Evolutionary conservation across 2,113 vertebrate species (phyloP).

Genomic region (Leucopternis melanops): DNA sequence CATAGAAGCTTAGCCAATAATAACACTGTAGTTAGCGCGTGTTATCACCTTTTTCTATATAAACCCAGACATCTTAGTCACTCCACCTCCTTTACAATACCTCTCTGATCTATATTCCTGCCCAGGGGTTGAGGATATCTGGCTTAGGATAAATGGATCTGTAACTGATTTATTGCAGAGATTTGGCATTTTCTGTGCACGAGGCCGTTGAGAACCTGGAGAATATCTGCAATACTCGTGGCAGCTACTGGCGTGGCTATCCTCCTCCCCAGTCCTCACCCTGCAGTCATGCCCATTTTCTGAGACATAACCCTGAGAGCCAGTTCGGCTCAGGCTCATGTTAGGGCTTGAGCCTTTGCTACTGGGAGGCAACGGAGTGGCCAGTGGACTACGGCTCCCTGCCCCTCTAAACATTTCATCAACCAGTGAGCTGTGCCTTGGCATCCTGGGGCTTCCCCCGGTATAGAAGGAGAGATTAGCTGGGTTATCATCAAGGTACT

Average conservation of each 20-base stretch:
- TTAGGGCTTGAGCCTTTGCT: conserved; percentile 77
- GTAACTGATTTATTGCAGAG: conserved; percentile 74
- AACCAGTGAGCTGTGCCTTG: conserved; percentile 74
- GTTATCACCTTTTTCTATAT: too few species aligned
- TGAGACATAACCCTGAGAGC: conserved; percentile 72
- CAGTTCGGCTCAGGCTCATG: conserved; percentile 68
- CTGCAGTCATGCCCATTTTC: conserved; percentile 76
- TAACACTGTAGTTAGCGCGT: too few species aligned
- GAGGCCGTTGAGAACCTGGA: conserved; percentile 59
- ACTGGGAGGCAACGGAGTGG: conserved; percentile 64
- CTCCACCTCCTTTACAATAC: conserved; percentile 58
- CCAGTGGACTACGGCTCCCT: conserved; percentile 66
- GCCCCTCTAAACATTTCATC: conserved; percentile 71
- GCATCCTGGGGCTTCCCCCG: conserved; percentile 69
- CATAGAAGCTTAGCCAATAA: too few species aligned
- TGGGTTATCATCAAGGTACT: conserved; percentile 72
- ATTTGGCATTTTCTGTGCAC: conserved; percentile 60
- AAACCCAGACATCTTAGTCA: conserved; percentile 52
- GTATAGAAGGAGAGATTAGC: conserved; percentile 71
- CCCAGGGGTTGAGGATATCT: conserved; percentile 55
- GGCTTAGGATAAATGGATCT: conserved; percentile 82
- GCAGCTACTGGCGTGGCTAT: neutral
- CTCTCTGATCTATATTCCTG: conserved; percentile 50
- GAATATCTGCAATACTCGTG: conserved; percentile 63
- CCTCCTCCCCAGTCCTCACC: conserved; percentile 44